Evolutionary conservation across 2,113 vertebrate genomes (phyloP).

Genomic region (Marcusenius ussheri): DNA sequence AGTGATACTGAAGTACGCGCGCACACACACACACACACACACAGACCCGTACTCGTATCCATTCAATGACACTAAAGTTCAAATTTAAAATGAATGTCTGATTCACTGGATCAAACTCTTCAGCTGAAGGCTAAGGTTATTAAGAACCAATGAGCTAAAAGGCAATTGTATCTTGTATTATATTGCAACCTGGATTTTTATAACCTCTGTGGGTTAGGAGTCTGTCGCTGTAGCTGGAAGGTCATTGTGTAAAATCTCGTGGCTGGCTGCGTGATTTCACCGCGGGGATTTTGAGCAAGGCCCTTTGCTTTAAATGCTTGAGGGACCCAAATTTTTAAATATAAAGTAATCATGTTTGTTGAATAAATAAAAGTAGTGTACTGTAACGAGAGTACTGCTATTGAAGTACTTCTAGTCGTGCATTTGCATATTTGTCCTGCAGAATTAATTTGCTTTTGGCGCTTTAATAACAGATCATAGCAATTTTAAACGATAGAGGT

Average conservation of each 20-base stretch:
- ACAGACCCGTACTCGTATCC: too few species aligned
- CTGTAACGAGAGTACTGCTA: not conserved
- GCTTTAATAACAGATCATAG: not conserved
- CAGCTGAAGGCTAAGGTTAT: not conserved
- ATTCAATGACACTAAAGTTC: not conserved
- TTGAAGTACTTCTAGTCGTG: not conserved
- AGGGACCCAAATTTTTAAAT: not conserved
- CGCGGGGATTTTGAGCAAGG: not conserved
- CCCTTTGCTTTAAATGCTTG: not conserved
- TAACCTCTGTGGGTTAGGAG: not conserved
- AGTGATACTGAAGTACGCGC: not conserved
- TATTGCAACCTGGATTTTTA: not conserved
- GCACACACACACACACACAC: too few species aligned
- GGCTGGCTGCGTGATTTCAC: not conserved
- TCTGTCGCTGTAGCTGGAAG: not conserved
- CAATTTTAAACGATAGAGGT: not conserved
- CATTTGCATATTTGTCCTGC: not conserved
- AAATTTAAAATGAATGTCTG: not conserved
- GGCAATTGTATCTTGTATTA: not conserved
- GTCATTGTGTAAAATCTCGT: too few species aligned
- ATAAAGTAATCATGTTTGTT: not conserved
- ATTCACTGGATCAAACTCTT: not conserved
- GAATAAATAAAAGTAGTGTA: not conserved
- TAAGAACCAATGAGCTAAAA: not conserved
- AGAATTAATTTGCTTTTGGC: not conserved